Evolutionary conservation across 2,113 vertebrate species (phyloP).

Genomic region (western clawed frog (Xenopus tropicalis)): DNA sequence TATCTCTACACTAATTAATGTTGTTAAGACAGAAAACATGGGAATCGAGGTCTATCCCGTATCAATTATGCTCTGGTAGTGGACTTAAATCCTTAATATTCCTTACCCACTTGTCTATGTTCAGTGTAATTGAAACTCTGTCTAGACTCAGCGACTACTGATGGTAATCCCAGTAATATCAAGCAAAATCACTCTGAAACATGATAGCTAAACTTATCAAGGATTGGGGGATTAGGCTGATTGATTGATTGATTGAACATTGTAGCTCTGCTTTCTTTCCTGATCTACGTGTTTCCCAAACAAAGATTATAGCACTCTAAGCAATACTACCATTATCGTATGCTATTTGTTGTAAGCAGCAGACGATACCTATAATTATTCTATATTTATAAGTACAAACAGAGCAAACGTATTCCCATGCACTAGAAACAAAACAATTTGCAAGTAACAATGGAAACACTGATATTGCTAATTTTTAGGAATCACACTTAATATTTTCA

Average conservation of each 20-base stretch:
- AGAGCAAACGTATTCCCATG: too few relatives aligned
- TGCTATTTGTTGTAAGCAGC: too few relatives aligned
- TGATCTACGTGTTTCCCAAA: slow-evolving; percentile 57
- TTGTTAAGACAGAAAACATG: slow-evolving; percentile 19
- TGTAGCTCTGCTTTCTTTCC: slow-evolving; percentile 61
- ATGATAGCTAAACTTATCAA: slow-evolving; percentile 73
- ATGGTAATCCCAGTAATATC: slow-evolving; percentile 90
- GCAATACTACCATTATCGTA: too few relatives aligned
- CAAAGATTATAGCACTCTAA: slow-evolving; percentile 42
- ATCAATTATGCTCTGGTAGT: slow-evolving; percentile 54
- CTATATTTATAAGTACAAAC: too few relatives aligned
- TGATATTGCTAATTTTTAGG: too few relatives aligned
- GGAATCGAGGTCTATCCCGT: slow-evolving; percentile 53
- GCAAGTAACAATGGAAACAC: too few relatives aligned
- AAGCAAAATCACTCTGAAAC: slow-evolving; percentile 91
- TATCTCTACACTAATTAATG: background rate
- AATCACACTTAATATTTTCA: too few relatives aligned
- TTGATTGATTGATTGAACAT: slow-evolving; percentile 74
- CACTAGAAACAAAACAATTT: too few relatives aligned
- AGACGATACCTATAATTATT: too few relatives aligned
- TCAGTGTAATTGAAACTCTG: slow-evolving; percentile 88
- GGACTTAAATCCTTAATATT: slow-evolving; percentile 59
- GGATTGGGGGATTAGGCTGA: slow-evolving; percentile 70
- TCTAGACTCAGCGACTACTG: slow-evolving; percentile 94
- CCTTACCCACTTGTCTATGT: slow-evolving; percentile 78